Base-by-base conservation (phyloP, 2,797 vertebrate species). In the Sciaenops ocellatus region DNA sequence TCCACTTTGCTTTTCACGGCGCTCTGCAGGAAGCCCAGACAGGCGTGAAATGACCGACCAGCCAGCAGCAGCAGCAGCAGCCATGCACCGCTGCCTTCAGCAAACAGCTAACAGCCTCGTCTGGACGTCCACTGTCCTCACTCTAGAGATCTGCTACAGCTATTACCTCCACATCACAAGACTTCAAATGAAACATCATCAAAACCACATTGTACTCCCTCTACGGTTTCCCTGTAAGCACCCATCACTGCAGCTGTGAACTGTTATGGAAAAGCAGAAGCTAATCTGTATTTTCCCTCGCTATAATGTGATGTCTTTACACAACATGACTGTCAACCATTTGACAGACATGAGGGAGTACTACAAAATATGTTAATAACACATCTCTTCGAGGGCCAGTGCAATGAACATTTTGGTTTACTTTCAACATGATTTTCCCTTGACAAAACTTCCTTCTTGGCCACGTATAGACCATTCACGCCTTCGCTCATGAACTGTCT, bases 11-110 rank as follows among this genome's bases (percentile, higher is more conserved):
- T 79, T 81, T 74, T 50, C 60, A 67, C 38, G 3, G 50, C 0
- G 2, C 24, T n/a, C 73, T 55, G 47, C 71, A 64, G 56, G 82
- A 88, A 79, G 82, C 56, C 69, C 84, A 85, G 88, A 83, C 86
- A 88, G 78, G 79, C 80, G 76, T 86, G 86, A 86, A 90, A 90
- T 86, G 78, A 83, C 4, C 18, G 44, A 85, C 38, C 71, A 61
- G 82, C 69, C 28, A 55, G 68, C 73, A 3, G 78, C 61, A 0
- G 75, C 62, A 1, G 74, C 48, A 0, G 68, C 76, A 2, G 51
- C 64, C 64, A 75, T 15, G 77, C 85, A 69, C 78, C 48, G 47
- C 79, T 61, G 78, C 79, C 82, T 79, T 24, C 24, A 12, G 70
- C 77, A 60, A 82, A 76, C 80, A 51, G 73, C 80, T 67, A 73